Percentiles rank a stretch among this genome's conserved stretches.
phyloP scores from a whole-genome alignment of 2,797 vertebrate species.

The Sus cebifrons region DNA sequence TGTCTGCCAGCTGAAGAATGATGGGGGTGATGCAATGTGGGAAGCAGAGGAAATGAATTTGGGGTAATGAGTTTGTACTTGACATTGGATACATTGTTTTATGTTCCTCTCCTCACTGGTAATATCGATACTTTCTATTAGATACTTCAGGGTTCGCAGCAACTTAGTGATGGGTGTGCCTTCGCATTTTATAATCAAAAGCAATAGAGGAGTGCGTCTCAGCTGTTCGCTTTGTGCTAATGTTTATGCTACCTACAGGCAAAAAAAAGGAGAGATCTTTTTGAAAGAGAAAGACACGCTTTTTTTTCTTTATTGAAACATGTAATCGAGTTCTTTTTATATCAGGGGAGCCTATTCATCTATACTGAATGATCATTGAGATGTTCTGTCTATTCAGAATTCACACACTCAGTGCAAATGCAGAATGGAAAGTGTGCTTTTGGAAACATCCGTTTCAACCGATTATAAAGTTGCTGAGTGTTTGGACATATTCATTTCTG shows the following conservation, averaged over 20 bases:
- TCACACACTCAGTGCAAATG: not conserved
- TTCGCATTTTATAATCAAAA: not conserved
- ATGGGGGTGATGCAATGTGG: accelerated
- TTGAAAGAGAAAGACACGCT: not conserved
- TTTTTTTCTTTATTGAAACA: conserved; percentile 55
- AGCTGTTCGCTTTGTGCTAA: not conserved
- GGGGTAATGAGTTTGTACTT: not conserved
- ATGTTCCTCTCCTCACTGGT: not conserved
- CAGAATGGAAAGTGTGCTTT: not conserved
- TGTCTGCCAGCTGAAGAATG: accelerated
- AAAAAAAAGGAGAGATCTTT: not conserved
- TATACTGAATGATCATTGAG: not conserved
- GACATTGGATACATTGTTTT: accelerated
- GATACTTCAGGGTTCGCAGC: not conserved
- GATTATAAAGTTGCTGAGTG: too few species aligned
- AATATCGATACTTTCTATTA: not conserved
- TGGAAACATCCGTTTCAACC: not conserved
- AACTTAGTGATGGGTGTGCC: accelerated
- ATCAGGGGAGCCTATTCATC: not conserved
- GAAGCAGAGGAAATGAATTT: not conserved
- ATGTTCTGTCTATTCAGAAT: not conserved
- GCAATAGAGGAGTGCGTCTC: not conserved
- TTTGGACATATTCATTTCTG: not conserved
- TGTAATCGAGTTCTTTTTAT: not conserved
- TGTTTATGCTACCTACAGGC: not conserved